Base-by-base conservation (phyloP, 2,888 invertebrate species). In the Tachina grossa region DNA sequence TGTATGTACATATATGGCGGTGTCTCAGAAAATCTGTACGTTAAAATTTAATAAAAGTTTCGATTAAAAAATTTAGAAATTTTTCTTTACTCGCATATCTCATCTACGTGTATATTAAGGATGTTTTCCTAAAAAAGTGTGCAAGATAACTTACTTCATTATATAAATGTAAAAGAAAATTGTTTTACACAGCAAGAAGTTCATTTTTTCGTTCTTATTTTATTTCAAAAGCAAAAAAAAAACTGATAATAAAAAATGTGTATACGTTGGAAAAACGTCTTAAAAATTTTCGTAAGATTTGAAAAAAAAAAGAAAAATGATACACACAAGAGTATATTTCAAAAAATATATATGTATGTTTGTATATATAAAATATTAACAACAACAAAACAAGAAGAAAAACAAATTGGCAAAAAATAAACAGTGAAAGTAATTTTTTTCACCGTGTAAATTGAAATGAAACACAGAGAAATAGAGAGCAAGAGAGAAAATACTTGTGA, bases 161-260 rank as follows among this genome's bases (percentile, higher is more conserved):
- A 69, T 76, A 75, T 76, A 76, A 83, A 61, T 57, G 57, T 14
- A 57, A 80, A 61, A 68, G n/a, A 47, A 74, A 72, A 68, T 51
- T 43, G 53, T 47, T 81, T 84, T 80, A 75, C 61, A 31, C 63
- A 72, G 59, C 53, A 63, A 76, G 45, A 65, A 78, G 77, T 77
- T 68, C 3, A 39, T 49, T 66, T 68, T 75, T 57, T 66, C 45
- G 10, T 65, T 71, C 16, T 47, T 82, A n/a, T 22, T 71, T 63
- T 61, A 11, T 61, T 61, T 43, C 68, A 47, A 75, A 72, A 39
- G 84, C 63, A 47, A 78, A 85, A 85, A 47, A 78, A 85, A 85
- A 85, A 83, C 79, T 83, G 83, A 76, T 16, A 71, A 85, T 83
- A 85, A 83, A 84, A 85, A 85, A 85, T 85, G 83, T 85, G 85